These are phyloP conservation scores for Vimba vimba DNA, from an alignment of 2,113 vertebrate genomes.

Conservation along the genomic window DNA sequence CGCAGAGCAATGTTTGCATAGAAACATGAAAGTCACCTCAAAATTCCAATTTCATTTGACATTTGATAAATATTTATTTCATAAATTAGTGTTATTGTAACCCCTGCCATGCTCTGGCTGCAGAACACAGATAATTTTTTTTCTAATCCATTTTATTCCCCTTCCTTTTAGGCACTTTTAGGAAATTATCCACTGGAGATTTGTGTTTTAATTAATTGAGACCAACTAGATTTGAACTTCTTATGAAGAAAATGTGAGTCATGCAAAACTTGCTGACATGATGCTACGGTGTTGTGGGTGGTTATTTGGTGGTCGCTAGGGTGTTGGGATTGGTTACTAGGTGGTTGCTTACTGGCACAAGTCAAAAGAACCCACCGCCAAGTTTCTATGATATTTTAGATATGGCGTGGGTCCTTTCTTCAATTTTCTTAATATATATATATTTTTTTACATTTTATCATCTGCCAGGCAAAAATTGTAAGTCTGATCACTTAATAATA, in stretches of 20 bases:
- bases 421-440: not conserved
- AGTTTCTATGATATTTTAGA: not conserved
- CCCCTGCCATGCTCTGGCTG: not conserved
- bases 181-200: not conserved
- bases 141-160: not conserved
- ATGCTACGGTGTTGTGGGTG: not conserved
- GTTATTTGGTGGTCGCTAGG: too few species aligned
- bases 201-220: not conserved
- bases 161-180: not conserved
- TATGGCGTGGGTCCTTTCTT: not conserved
- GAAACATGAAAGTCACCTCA: conserved; percentile 30
- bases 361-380: not conserved
- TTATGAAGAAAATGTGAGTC: not conserved
- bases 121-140: conserved; percentile 3
- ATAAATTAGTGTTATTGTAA: conserved; percentile 15
- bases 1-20: conserved; percentile 24
- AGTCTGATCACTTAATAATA: not conserved
- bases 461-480: not conserved
- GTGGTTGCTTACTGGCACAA: not conserved
- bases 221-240: not conserved
- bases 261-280: not conserved
- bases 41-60: conserved; percentile 40
- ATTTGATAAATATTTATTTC: conserved; percentile 48
- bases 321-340: too few species aligned
- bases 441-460: not conserved